A percentile compares a stretch with the other conserved stretches of the same genome.
These are phyloP conservation scores for Chrysemys picta DNA, from an alignment of 2,113 vertebrate genomes.

Conservation along the genomic window DNA sequence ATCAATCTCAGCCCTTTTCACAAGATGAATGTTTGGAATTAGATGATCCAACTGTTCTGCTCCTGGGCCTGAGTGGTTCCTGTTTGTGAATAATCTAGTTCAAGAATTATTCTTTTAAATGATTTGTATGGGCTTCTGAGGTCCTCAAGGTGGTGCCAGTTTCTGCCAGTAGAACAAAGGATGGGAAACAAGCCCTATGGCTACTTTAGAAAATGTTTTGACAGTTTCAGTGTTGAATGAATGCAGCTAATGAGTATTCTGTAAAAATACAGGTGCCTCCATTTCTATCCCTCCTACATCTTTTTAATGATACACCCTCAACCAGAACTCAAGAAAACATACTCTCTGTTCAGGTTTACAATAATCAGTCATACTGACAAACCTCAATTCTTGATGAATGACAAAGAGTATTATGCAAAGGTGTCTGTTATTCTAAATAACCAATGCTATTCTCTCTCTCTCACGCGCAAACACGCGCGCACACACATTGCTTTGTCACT, in stretches of 20 bases:
- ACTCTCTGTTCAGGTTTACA: neutral
- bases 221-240: neutral
- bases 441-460: neutral
- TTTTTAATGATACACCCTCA: neutral
- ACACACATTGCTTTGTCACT: constrained; percentile 1
- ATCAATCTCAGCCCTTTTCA: neutral
- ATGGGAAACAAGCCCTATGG: neutral
- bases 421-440: neutral
- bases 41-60: neutral
- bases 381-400: neutral
- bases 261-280: neutral
- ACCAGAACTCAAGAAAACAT: neutral
- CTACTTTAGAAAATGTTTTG: neutral
- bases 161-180: neutral
- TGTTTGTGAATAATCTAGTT: neutral
- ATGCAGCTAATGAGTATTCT: neutral
- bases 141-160: neutral
- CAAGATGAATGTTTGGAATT: neutral
- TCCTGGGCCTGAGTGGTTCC: accelerated
- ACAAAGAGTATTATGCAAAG: neutral
- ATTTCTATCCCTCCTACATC: neutral
- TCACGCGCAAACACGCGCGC: neutral
- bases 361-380: neutral
- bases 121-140: neutral
- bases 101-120: neutral